A percentile compares a stretch with the other conserved stretches of the same genome.
These are phyloP conservation scores for Burhinus bistriatus DNA, from an alignment of 2,113 vertebrate species.

Conservation along the genomic window DNA sequence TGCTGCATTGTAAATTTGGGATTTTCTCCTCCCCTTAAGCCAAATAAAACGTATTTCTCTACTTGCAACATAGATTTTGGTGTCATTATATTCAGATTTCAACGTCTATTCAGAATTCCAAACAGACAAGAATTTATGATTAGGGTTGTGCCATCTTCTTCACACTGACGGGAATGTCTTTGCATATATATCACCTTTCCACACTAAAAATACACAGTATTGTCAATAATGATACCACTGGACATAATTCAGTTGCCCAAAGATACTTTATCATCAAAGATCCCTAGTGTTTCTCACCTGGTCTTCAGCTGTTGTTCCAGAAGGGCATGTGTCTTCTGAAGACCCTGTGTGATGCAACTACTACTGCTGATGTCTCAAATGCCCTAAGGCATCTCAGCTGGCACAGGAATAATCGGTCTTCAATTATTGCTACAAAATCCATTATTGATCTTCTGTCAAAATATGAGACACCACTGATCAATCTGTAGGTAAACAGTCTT, in stretches of 20 bases:
- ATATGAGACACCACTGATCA: not conserved
- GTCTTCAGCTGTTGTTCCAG: not conserved
- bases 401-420: not conserved
- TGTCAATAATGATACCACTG: not conserved
- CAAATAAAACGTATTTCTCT: not conserved
- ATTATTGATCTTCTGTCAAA: not conserved
- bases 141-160: accelerated
- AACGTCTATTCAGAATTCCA: not conserved
- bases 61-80: not conserved
- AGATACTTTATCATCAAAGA: not conserved
- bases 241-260: not conserved
- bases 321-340: not conserved
- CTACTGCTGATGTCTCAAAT: not conserved
- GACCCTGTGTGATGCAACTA: not conserved
- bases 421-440: not conserved
- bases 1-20: not conserved
- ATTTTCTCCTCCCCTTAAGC: not conserved
- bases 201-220: not conserved
- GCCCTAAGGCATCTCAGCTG: not conserved
- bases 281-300: not conserved
- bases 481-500: not conserved
- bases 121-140: not conserved
- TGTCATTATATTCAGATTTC: not conserved
- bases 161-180: not conserved
- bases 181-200: not conserved